phyloP scores from a whole-genome alignment of 1,140 invertebrate species.

The Cydia pomonella region DNA sequence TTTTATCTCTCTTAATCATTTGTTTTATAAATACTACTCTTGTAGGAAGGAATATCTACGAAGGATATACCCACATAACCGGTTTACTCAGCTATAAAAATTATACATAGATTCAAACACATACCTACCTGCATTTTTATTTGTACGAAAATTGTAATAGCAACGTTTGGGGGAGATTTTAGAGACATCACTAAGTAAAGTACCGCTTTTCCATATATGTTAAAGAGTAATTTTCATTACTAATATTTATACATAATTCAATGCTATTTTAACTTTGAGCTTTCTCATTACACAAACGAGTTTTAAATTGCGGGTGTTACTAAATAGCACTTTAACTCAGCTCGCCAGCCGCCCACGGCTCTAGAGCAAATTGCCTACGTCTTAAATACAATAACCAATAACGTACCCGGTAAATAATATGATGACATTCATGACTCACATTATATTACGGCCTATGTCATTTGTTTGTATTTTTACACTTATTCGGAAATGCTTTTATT shows the following conservation, averaged over 20 bases:
- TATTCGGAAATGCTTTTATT: not conserved
- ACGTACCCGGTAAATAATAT: constrained; percentile 22
- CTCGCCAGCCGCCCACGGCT: not conserved
- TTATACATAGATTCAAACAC: not conserved
- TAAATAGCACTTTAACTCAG: constrained; percentile 2
- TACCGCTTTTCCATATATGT: not conserved
- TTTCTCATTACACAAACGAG: constrained; percentile 10
- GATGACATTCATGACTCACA: constrained; percentile 21
- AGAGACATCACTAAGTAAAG: not conserved
- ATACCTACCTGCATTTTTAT: not conserved
- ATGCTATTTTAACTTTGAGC: not conserved
- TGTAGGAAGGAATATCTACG: not conserved
- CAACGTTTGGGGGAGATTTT: not conserved
- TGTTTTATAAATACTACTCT: not conserved
- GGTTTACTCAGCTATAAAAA: not conserved
- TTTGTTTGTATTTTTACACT: constrained; percentile 23
- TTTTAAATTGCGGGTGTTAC: constrained; percentile 20
- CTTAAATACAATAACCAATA: constrained; percentile 28
- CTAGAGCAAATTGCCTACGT: constrained; percentile 1
- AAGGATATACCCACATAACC: not conserved
- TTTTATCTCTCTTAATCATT: not conserved
- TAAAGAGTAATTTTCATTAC: too few species aligned
- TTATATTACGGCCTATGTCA: not conserved
- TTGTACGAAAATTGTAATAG: not conserved
- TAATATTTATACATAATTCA: too few species aligned